phyloP scores from a whole-genome alignment of 1,140 invertebrate genomes.

The Megalopta genalis region DNA sequence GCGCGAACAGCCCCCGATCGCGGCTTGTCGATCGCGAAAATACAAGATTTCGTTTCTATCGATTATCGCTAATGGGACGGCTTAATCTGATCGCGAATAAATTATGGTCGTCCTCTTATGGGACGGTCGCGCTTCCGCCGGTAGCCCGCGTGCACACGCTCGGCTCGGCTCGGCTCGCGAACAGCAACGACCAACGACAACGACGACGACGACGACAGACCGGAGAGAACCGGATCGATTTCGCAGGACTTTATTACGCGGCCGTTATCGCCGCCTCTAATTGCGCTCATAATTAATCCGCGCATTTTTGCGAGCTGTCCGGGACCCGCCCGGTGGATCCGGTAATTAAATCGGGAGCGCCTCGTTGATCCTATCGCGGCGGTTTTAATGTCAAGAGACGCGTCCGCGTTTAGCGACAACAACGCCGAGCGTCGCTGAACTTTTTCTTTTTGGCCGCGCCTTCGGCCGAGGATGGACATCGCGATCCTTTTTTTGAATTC shows the following conservation, averaged over 20 bases:
- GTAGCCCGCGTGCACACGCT: neutral
- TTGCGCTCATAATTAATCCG: slow-evolving; percentile 48
- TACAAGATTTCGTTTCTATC: slow-evolving; percentile 15
- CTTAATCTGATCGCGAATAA: slow-evolving; percentile 30
- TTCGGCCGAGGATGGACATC: too few relatives aligned
- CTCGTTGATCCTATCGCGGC: slow-evolving; percentile 36
- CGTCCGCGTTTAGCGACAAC: too few relatives aligned
- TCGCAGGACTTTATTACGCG: slow-evolving; percentile 37
- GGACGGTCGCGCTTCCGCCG: neutral
- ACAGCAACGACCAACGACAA: too few relatives aligned
- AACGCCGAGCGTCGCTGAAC: too few relatives aligned
- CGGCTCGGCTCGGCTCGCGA: too few relatives aligned
- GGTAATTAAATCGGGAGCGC: slow-evolving; percentile 42
- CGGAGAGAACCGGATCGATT: slow-evolving; percentile 38
- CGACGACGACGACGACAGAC: neutral
- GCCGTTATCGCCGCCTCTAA: slow-evolving; percentile 43
- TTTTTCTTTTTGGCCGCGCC: too few relatives aligned
- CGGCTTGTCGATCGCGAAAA: slow-evolving; percentile 1
- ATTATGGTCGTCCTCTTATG: slow-evolving; percentile 24
- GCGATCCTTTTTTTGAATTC: too few relatives aligned
- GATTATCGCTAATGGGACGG: slow-evolving; percentile 17
- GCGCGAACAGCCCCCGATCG: neutral
- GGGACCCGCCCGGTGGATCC: neutral
- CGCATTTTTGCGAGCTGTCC: slow-evolving; percentile 20
- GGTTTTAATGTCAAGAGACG: slow-evolving; percentile 25